These are phyloP conservation scores for Baronia brevicornis DNA, from an alignment of 2,888 invertebrate genomes.

Conservation along the genomic window DNA sequence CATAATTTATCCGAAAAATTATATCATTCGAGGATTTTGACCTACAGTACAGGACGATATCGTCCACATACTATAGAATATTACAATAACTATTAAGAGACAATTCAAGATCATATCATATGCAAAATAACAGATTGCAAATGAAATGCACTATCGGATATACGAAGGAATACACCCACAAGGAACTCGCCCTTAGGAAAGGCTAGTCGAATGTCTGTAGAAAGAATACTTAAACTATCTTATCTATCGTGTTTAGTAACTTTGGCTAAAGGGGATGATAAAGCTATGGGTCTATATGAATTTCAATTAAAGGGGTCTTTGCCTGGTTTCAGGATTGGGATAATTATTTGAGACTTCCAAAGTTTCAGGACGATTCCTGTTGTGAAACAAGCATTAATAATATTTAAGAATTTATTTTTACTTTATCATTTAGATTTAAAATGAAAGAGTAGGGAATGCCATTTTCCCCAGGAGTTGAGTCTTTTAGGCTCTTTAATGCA, in stretches of 20 bases:
- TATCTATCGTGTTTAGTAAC: slow-evolving; percentile 18
- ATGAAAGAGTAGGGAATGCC: too few species aligned
- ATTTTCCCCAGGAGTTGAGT: too few species aligned
- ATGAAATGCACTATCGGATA: slow-evolving; percentile 17
- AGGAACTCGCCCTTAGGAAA: slow-evolving; percentile 16
- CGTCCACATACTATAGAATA: too few species aligned
- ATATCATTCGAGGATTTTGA: too few species aligned
- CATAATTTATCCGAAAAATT: too few species aligned
- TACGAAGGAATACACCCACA: slow-evolving; percentile 21
- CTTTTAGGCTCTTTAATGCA: too few species aligned
- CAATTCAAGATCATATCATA: too few species aligned
- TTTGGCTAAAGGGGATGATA: background rate
- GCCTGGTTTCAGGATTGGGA: background rate
- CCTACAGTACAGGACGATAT: too few species aligned
- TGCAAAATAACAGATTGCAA: slow-evolving; percentile 12
- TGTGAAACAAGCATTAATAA: background rate
- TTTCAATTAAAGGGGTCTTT: background rate
- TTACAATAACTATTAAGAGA: too few species aligned
- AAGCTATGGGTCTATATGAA: background rate
- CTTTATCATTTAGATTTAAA: background rate
- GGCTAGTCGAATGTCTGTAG: slow-evolving; percentile 19
- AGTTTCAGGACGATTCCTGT: background rate
- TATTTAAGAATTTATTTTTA: background rate
- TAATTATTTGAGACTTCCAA: background rate
- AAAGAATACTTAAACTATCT: slow-evolving; percentile 22